Percentiles rank a stretch among this genome's conserved stretches.
phyloP scores from a whole-genome alignment of 2,888 invertebrate genomes.

The Andrena minutula region DNA sequence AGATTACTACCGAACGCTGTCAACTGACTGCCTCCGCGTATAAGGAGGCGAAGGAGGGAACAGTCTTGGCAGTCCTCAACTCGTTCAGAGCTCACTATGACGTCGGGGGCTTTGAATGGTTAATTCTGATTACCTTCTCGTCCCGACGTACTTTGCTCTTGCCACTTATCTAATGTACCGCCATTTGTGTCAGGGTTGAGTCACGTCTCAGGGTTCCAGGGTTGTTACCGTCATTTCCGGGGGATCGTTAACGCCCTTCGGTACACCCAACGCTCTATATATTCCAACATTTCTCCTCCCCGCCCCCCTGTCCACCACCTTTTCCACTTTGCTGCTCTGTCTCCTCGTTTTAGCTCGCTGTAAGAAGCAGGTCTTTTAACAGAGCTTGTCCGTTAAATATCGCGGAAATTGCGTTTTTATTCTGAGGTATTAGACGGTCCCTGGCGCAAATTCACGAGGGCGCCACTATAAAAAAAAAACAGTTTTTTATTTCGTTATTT shows the following conservation, averaged over 20 bases:
- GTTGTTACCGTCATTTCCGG: conserved; percentile 73
- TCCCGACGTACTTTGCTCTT: conserved; percentile 54
- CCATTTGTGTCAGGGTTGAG: conserved; percentile 76
- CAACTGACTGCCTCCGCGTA: conserved; percentile 32
- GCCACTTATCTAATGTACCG: conserved; percentile 73
- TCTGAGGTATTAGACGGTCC: too few relatives aligned
- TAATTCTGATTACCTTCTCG: conserved; percentile 77
- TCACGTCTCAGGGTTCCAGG: conserved; percentile 71
- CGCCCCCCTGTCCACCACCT: not conserved
- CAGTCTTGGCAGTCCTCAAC: conserved; percentile 46
- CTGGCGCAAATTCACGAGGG: too few relatives aligned
- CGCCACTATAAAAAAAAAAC: too few relatives aligned
- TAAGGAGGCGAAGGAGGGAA: conserved; percentile 22
- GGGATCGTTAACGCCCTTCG: conserved; percentile 69
- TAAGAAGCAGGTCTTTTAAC: too few relatives aligned
- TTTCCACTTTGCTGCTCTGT: not conserved
- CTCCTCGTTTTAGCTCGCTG: not conserved
- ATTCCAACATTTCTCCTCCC: conserved; percentile 29
- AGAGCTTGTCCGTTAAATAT: too few relatives aligned
- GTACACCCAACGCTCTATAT: conserved; percentile 38
- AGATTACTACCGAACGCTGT: conserved; percentile 61
- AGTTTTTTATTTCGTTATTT: too few relatives aligned
- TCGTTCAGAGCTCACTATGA: conserved; percentile 22
- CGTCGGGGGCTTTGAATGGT: conserved; percentile 73
- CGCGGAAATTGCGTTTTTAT: too few relatives aligned